Evolutionary conservation across 2,113 vertebrate species (phyloP), one percentile per base, ranked within the genome.

Genomic region (Rattus rattus): DNA sequence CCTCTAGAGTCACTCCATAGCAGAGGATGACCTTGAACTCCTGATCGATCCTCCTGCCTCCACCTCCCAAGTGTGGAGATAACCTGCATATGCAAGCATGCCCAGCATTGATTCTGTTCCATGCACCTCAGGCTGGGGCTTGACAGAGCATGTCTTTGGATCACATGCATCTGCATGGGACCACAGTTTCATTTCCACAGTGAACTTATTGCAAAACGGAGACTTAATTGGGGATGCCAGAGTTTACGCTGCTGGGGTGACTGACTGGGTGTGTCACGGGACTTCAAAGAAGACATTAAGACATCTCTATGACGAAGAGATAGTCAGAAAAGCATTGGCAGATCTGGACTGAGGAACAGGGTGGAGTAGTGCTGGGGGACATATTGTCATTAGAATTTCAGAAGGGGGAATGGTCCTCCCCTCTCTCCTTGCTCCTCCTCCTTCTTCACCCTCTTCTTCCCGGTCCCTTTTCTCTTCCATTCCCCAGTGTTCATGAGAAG

Each of bases 201-300:
- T 11, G 63, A n/a, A 30, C 61, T 56, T 61, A 2, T 17, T 20
- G 49, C 20, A 7, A 52, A 67, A 79, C 30, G 16, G n/a, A 4
- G 10, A 95, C 61, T 86, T 87, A 36, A 72, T 3, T 49, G 20
- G 26, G 63, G 83, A 76, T 19, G 26, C 28, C 39, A 70, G 80
- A 2, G n/a, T 84, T 84, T 11, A 49, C 0, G 0, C 1, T 1
- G 63, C 17, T 0, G 3, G 2, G 13, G 43, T 4, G 13, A 61
- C 26, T 86, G 4, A 54, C 4, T 43, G 5, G 30, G 28, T 83
- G 26, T 36, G 39, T 39, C 17, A 19, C 0, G 30, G 54, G 28
- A 72, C 85, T 90, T 92, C 52, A 20, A 43, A 81, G 94, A 39
- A 77, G 92, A 85, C 2, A 22, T 88, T 67, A 39, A 77, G 92